Conservation (phyloP, 2,797 vertebrate genomes). For the Silurus aristotelis region DNA sequence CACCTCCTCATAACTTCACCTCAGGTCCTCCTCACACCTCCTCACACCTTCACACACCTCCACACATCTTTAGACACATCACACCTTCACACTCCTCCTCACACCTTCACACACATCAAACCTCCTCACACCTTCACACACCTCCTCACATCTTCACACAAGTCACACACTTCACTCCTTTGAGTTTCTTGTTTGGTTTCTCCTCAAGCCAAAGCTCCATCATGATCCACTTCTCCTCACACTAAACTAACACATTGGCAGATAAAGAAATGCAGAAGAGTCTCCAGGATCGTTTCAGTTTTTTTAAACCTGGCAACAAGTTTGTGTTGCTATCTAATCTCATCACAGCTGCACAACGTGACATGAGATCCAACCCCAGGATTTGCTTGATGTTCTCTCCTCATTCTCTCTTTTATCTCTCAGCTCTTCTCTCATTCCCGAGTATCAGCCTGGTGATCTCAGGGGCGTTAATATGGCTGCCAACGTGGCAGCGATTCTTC, state of each 20-base stretch:
- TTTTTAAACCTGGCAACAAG: conserved; percentile 56
- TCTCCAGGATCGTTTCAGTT: background rate
- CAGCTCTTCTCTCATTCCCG: conserved; percentile 49
- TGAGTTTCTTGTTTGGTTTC: no score
- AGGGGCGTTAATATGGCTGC: conserved; percentile 73
- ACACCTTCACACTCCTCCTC: no score
- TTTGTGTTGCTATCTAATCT: conserved; percentile 61
- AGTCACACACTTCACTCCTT: no score
- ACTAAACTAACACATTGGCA: conserved; percentile 15
- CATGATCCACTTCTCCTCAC: background rate
- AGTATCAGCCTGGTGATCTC: conserved; percentile 70
- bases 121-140: no score
- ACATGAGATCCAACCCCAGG: conserved; percentile 61
- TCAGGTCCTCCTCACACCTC: no score
- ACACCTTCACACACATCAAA: no score
- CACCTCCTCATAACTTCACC: no score
- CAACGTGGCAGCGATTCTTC: conserved; percentile 74
- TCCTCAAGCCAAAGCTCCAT: no score
- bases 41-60: no score
- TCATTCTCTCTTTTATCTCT: background rate
- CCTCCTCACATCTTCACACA: no score
- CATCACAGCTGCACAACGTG: conserved; percentile 63
- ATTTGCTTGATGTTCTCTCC: conserved; percentile 49
- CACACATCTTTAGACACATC: no score
- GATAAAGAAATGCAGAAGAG: conserved; percentile 33